Evolutionary conservation across 2,888 invertebrate species (phyloP), one percentile per base, ranked within the genome.

Genomic region (Odontocolon sp.): DNA sequence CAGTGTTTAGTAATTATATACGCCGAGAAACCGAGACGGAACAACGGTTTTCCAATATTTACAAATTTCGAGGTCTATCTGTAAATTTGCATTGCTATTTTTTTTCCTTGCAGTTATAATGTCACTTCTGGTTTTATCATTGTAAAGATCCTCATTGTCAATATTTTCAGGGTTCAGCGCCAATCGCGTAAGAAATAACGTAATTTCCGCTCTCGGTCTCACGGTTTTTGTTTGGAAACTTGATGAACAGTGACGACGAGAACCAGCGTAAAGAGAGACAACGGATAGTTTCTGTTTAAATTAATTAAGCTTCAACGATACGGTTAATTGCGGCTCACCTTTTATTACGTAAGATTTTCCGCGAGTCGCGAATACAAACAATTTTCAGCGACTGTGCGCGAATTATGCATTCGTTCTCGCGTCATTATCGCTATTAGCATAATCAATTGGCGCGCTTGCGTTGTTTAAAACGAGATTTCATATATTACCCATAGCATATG

Each of bases 391-490:
- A 68, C 61, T 54, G 68, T 50, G 66, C 80, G 84, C 81, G 84
- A 85, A 85, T 87, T 82, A 83, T 83, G 82, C 83, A 82, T 82
- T 79, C 84, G 81, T 82, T 86, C 83, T 80, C 85, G 83, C 86
- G 83, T 84, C 85, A 84, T 86, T 86, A 84, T 83, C 82, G 79
- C 80, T 80, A 88, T 88, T 88, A 87, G 83, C 87, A 88, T 88
- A 87, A 88, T 87, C 85, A 87, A 87, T 86, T 84, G 87, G 84
- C 77, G 56, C 84, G 83, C 83, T 84, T 83, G 82, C 84, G 84
- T 86, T 87, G 84, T 85, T 86, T 87, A 84, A 84, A 83, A 82
- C 82, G 79, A 82, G 85, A 87, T 86, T 84, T 82, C 81, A 76
- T 79, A 82, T 26, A 28, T 42, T 28, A 28, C 14, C 9, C 14